Evolutionary conservation across 2,888 invertebrate species (phyloP), one percentile per base, ranked within the genome.

Genomic region (Rhagonycha fulva): DNA sequence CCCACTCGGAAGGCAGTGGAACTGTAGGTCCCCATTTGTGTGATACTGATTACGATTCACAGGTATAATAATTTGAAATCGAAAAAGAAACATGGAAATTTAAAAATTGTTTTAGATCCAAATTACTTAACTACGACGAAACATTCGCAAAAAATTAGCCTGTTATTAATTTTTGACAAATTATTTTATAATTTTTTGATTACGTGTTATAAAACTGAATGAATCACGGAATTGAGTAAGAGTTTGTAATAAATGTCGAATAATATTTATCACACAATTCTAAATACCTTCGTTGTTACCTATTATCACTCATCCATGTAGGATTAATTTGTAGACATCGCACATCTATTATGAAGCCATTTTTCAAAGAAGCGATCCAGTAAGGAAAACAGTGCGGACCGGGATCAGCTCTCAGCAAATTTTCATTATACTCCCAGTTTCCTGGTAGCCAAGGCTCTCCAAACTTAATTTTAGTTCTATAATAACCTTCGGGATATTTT

Each of bases 261-360:
- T 26, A 74, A 68, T 66, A 19, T 68, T 61, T 71, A 76, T 67
- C 84, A 28, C 71, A 71, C 69, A 76, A 68, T 63, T 73, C 61
- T 74, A 76, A 85, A 85, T 87, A 86, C 87, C 86, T 80, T 87
- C 85, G 14, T 82, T 81, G 76, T 77, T 83, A 88, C 88, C 87
- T 88, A 86, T 87, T 87, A 86, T 95, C 93, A 82, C 91, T 90
- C 95, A 96, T 95, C 96, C 96, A 96, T 24, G 93, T 94, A 0
- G 96, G 96, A 84, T 94, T 93, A 78, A 95, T 94, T 84, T 93
- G 93, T 24, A 96, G 87, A 84, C 96, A 96, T 82, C 93, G 92
- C 71, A 90, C 90, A 63, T 92, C 89, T 30, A 92, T 87, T 77
- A 94, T 90, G 19, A 89, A 77, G n/a, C 86, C 87, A 80, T 91